Base-by-base conservation (phyloP, 37 sponge, comb jelly and placozoan genomes). In the Diacarnus erythraeanus region DNA sequence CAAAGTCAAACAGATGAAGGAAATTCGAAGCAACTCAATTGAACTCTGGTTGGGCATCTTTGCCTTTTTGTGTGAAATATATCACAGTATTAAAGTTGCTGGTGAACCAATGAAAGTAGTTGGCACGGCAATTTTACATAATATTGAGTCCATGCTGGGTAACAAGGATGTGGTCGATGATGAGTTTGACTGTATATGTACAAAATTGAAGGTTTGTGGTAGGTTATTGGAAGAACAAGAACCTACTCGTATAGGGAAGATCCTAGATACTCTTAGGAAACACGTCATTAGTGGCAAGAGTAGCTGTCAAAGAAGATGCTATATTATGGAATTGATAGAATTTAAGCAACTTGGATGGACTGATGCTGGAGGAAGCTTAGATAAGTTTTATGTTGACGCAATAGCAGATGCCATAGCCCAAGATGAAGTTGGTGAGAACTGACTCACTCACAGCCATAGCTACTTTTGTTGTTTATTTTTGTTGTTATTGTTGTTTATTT, bases 121-220 rank as follows among this genome's bases (percentile, higher is more conserved):
- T 18, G 86, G 80, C 0, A 47, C 57, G 2, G 92, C 88, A 18
- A 76, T 85, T 51, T n/a, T 81, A 41, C 42, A 74, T 5, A 77
- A 47, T 20, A 77, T 72, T 23, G 25, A 51, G 56, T 78, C 38
- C 66, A 56, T 69, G n/a, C 59, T 92, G 0, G 44, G 77, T n/a
- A 64, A 65, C 5, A 27, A 41, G 1, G 89, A 92, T 39, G 30
- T 60, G n/a, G 54, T 65, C 18, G 85, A 81, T 64, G 93, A 92
- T 78, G 93, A 92, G 60, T 40, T 92, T 54, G 89, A 92, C 5
- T 88, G 89, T 69, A 73, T 88, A 0, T 88, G 93, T 77, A 23
- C 61, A 3, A 43, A 42, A 0, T 37, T 92, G 54, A 92, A 92
- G 42, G 31, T 42, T 21, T 80, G 85, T 77, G 93, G 89, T 17